phyloP scores from a whole-genome alignment of 2,888 invertebrate species.

The Eretmocerus hayati region DNA sequence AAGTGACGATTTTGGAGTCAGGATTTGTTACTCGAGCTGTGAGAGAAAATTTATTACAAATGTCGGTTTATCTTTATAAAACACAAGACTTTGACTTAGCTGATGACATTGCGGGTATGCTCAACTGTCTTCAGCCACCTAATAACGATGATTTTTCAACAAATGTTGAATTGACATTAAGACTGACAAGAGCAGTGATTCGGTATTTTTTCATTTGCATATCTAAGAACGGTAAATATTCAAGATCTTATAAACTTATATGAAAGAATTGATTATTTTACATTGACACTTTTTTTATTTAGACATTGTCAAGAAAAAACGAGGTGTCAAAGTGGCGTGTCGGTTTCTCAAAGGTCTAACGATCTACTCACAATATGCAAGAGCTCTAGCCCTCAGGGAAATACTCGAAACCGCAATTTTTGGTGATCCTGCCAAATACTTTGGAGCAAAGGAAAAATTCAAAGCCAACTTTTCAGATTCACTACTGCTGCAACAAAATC shows the following conservation, averaged over 20 bases:
- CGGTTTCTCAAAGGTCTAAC: conserved; percentile 61
- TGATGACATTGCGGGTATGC: conserved; percentile 55
- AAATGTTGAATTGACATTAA: conserved; percentile 60
- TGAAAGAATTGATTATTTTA: not conserved
- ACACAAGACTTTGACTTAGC: conserved; percentile 41
- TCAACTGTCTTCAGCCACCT: conserved; percentile 61
- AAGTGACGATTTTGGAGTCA: conserved; percentile 44
- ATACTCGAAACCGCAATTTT: conserved; percentile 68
- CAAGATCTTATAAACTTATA: not conserved
- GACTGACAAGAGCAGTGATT: conserved; percentile 63
- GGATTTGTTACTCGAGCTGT: conserved; percentile 48
- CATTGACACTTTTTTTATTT: conserved; percentile 21
- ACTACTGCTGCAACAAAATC: conserved; percentile 64
- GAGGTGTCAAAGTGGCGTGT: conserved; percentile 59
- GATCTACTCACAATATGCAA: conserved; percentile 60
- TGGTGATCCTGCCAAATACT: conserved; percentile 58
- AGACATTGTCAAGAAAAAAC: conserved; percentile 59
- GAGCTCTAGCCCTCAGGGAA: conserved; percentile 65
- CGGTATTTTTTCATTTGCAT: conserved; percentile 73
- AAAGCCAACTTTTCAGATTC: conserved; percentile 46
- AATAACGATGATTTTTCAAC: conserved; percentile 54
- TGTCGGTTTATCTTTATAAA: conserved; percentile 45
- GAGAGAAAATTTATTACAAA: conserved; percentile 47
- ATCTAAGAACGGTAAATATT: conserved; percentile 54
- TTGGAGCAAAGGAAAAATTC: conserved; percentile 58